Evolutionary conservation across 1,140 invertebrate genomes (phyloP).

Genomic region (Drosophila funebris): DNA sequence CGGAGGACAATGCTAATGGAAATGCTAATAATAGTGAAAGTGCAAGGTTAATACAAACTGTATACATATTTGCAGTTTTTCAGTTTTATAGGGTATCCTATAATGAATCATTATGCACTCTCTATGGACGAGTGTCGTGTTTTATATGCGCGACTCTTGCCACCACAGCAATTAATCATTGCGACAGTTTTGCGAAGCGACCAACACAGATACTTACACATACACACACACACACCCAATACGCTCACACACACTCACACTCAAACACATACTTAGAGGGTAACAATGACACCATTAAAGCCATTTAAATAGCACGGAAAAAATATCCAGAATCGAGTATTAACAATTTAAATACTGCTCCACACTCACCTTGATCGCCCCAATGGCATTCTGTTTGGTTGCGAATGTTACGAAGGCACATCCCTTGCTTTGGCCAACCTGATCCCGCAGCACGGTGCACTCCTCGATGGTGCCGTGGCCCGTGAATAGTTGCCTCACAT

Average conservation of each 20-base stretch:
- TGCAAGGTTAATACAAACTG: too few species aligned
- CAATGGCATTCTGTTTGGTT: constrained; percentile 97
- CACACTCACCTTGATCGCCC: constrained; percentile 92
- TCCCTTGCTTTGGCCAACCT: constrained; percentile 96
- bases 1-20: neutral
- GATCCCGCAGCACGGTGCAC: constrained; percentile 97
- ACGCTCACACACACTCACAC: neutral
- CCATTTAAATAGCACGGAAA: constrained; percentile 35
- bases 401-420: constrained; percentile 99
- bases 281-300: constrained; percentile 49
- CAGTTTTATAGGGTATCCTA: constrained; percentile 20
- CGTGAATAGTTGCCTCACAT: constrained; percentile 96
- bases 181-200: constrained; percentile 72
- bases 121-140: constrained; percentile 38
- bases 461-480: constrained; percentile 98
- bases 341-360: neutral
- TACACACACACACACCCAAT: neutral
- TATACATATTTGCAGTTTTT: neutral
- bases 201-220: constrained; percentile 24
- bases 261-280: neutral
- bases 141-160: constrained; percentile 80
- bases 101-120: neutral
- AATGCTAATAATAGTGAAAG: neutral
- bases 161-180: constrained; percentile 78
- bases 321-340: constrained; percentile 16